These are phyloP conservation scores for Episyrphus balteatus DNA, from an alignment of 1,140 invertebrate genomes.

Conservation along the genomic window DNA sequence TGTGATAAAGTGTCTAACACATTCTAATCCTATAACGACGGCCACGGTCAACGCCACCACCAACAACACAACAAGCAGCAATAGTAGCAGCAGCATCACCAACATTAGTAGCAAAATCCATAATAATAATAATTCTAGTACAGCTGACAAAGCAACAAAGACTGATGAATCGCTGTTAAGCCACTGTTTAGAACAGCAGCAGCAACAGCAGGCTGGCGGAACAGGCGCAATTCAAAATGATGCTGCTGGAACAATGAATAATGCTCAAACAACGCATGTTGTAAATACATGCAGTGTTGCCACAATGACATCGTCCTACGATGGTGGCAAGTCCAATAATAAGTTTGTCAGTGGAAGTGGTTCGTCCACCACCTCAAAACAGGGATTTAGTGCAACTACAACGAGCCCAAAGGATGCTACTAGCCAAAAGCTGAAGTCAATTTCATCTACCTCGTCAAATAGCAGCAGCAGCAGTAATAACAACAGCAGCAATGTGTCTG, in stretches of 20 bases:
- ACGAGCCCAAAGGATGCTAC: slow-evolving; percentile 15
- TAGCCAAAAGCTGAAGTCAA: slow-evolving; percentile 21
- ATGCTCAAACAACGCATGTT: not conserved
- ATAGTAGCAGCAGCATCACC: slow-evolving; percentile 4
- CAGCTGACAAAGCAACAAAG: slow-evolving; percentile 43
- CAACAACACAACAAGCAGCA: slow-evolving; percentile 29
- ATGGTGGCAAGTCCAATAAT: too few species aligned
- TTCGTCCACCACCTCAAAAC: too few species aligned
- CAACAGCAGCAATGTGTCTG: not conserved
- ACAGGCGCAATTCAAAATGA: slow-evolving; percentile 5
- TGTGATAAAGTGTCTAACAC: slow-evolving; percentile 38
- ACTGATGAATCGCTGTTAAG: slow-evolving; percentile 37
- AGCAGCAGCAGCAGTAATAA: slow-evolving; percentile 4
- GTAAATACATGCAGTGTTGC: slow-evolving; percentile 19
- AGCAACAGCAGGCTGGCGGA: slow-evolving; percentile 15
- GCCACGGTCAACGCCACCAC: slow-evolving; percentile 13
- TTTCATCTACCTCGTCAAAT: slow-evolving; percentile 24
- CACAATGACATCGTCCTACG: slow-evolving; percentile 10
- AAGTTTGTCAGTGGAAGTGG: too few species aligned
- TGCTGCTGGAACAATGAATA: not conserved
- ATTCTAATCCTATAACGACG: slow-evolving; percentile 30
- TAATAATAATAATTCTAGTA: slow-evolving; percentile 14
- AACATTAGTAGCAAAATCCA: slow-evolving; percentile 5
- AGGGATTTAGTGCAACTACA: slow-evolving; percentile 3
- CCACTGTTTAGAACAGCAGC: slow-evolving; percentile 9